Base-by-base conservation (phyloP, 2,888 invertebrate genomes). In the Drosophila tripunctata region DNA sequence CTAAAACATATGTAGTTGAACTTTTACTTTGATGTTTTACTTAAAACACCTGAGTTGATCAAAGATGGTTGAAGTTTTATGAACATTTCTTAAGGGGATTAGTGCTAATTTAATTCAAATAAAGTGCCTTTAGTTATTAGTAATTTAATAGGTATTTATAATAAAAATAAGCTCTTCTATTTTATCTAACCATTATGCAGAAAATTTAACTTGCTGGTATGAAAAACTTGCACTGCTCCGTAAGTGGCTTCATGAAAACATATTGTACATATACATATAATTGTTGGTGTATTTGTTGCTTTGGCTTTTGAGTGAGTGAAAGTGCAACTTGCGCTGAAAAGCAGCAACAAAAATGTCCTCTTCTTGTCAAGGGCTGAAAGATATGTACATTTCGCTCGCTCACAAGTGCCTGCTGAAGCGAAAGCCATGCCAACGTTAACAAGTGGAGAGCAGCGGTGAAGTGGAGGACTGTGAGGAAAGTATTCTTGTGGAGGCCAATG, bases 401-500 rank as follows among this genome's bases (percentile, higher is more conserved):
- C 33, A 30, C 60, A 73, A 75, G 75, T 60, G 56, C 56, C 52
- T 56, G 56, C 65, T 56, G 52, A 52, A 69, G 75, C 70, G 75
- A 73, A 73, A 73, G 75, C 70, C 60, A 22, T 27, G 47, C 38
- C 56, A 66, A 35, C 61, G 14, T 21, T 10, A 51, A 58, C 27
- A 8, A 5, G 21, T 27, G 10, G 27, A 0, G 27, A 10, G 3
- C 3, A n/a, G 4, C n/a, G 2, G 4, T 19, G 4, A 3, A 14
- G 54, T 1, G 56, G 27, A 43, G 47, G 40, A 10, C n/a, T n/a
- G n/a, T n/a, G 44, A 51, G 22, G 30, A 33, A 7, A 44, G 56
- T 51, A 57, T 70, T 62, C 50, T 57, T 63, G 64, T 77, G 52
- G 77, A 77, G 81, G 81, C 69, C 84, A 86, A 80, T 77, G 87